These are phyloP conservation scores for Ptychoptera albimana DNA, from an alignment of 2,888 invertebrate genomes.

Conservation along the genomic window DNA sequence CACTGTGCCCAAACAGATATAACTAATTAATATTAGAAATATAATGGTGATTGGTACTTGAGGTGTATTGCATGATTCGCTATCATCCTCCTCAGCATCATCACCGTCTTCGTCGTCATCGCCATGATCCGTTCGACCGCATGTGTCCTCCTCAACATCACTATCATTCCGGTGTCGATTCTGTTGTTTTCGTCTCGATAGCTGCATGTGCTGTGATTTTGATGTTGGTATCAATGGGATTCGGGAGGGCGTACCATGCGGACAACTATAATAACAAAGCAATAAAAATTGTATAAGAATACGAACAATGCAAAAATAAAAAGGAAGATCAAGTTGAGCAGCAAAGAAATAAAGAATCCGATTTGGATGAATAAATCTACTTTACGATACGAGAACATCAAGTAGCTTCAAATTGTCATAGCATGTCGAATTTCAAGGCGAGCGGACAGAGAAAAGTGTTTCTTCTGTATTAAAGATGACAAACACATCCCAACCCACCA, in stretches of 20 bases:
- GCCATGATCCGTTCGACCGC: slow-evolving; percentile 7
- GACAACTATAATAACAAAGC: slow-evolving; percentile 19
- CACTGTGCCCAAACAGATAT: slow-evolving; percentile 60
- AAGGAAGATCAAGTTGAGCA: not conserved
- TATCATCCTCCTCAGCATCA: not conserved
- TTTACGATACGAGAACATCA: no score
- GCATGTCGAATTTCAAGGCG: no score
- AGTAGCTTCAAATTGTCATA: no score
- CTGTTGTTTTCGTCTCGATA: slow-evolving; percentile 6
- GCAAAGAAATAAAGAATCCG: no score
- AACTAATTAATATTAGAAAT: slow-evolving; percentile 49
- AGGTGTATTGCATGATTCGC: slow-evolving; percentile 14
- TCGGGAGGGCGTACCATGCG: slow-evolving; percentile 60
- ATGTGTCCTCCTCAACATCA: slow-evolving; percentile 5
- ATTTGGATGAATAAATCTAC: no score
- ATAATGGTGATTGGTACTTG: slow-evolving; percentile 46
- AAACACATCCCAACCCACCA: no score
- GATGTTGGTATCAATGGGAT: slow-evolving; percentile 50
- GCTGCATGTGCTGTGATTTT: not conserved
- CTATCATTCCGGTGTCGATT: slow-evolving; percentile 8
- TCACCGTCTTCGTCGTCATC: slow-evolving; percentile 7
- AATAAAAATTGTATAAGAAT: not conserved
- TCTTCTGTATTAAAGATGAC: no score
- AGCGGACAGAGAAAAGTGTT: no score
- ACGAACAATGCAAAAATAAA: not conserved